A percentile compares a stretch with the other conserved stretches of the same genome.
phyloP scores from a whole-genome alignment of 2,113 vertebrate genomes.

The Tragelaphus buxtoni region DNA sequence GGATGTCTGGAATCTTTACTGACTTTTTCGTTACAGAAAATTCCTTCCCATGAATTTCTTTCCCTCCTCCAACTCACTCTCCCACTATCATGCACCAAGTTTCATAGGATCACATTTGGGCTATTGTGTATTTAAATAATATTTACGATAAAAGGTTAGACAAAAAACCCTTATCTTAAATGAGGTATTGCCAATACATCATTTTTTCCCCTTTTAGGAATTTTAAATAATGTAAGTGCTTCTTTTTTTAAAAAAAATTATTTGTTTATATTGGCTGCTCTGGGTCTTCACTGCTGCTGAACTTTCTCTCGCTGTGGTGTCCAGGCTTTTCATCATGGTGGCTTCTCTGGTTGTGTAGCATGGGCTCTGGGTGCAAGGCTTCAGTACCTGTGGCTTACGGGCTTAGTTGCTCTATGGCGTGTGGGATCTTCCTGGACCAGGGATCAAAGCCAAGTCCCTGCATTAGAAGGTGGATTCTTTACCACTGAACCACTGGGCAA shows the following conservation, averaged over 20 bases:
- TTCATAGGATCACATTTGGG: background rate
- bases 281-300: background rate
- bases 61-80: background rate
- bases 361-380: fast-evolving
- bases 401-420: background rate
- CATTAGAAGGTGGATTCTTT: background rate
- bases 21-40: background rate
- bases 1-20: background rate
- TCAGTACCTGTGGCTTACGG: background rate
- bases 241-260: background rate
- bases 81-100: background rate
- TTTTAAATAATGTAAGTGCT: background rate
- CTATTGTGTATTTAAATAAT: background rate
- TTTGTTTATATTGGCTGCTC: background rate
- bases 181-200: background rate
- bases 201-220: background rate
- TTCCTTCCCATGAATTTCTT: background rate
- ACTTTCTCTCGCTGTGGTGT: background rate
- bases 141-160: background rate
- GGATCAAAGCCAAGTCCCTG: background rate
- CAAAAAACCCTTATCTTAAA: background rate
- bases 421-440: background rate
- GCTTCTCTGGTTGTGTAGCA: background rate
- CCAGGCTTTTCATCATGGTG: background rate
- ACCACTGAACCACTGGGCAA: background rate